Conservation (phyloP, 2,888 invertebrate genomes). For the Ferdinandea cuprea region DNA sequence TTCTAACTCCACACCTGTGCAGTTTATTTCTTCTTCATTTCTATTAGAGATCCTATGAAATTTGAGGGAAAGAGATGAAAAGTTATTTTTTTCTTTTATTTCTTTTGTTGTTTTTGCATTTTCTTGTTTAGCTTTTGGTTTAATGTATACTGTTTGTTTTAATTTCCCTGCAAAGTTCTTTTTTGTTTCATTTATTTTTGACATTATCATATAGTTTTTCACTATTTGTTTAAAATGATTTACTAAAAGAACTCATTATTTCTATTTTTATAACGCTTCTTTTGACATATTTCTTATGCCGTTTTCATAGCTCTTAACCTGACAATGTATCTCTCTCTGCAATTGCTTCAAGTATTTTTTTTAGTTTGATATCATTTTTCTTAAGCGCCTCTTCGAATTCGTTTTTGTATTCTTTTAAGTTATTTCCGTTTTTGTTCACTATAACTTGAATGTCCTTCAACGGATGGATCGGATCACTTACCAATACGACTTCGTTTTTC, state of each 20-base stretch:
- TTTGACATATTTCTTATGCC: too few relatives aligned
- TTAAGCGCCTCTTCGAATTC: too few relatives aligned
- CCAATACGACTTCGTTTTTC: too few relatives aligned
- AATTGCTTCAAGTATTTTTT: too few relatives aligned
- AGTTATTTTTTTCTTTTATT: not conserved
- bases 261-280: not conserved
- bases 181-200: too few relatives aligned
- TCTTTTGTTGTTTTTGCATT: conserved; percentile 2
- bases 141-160: conserved; percentile 17
- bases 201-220: conserved; percentile 2
- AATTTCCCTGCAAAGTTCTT: conserved; percentile 2
- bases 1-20: not conserved
- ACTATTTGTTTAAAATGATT: not conserved
- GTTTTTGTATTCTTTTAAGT: too few relatives aligned
- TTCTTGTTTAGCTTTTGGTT: not conserved
- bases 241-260: not conserved
- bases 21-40: conserved; percentile 19
- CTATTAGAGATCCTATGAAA: conserved; percentile 12
- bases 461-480: too few relatives aligned
- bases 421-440: not conserved
- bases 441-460: not conserved
- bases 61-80: conserved; percentile 10
- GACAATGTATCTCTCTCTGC: not conserved
- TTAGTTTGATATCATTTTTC: too few relatives aligned
- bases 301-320: not conserved